Base-by-base conservation (phyloP, 2,888 invertebrate genomes). In the Mactromeris polynyma region DNA sequence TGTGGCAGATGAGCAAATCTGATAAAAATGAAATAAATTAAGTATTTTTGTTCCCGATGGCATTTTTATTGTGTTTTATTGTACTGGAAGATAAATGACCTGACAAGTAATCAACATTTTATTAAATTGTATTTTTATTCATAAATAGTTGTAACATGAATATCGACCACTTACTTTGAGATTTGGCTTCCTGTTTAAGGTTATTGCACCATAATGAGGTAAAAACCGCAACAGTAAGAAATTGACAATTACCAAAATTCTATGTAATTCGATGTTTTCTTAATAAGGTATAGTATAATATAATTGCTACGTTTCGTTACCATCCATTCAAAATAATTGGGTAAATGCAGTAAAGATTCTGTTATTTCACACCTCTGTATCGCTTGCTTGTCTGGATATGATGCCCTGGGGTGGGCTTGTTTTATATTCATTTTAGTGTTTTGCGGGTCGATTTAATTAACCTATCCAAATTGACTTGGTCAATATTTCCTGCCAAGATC, bases 11-110 rank as follows among this genome's bases (percentile, higher is more conserved):
- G 80, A 82, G 78, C 69, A 81, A 58, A 89, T 89, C 26, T 86
- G 86, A 89, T 86, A 46, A 40, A 31, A 46, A 38, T 26, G 83
- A 86, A 84, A 89, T 86, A 51, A 83, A 86, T 79, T 80, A 80
- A 84, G 51, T 89, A 80, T 80, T 78, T 81, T 77, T 81, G 84
- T 84, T 80, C 81, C 80, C 58, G 77, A 79, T 83, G 85, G 78
- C 51, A 78, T 51, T 9, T 31, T 17, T 40, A 36, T 84, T 89
- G 86, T 79, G 79, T 87, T 83, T 58, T 33, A 79, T 54, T 54
- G 31, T 89, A 84, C 46, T 54, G 14, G 36, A 36, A 33, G 31
- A 38, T 42, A 77, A 54, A 84, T 84, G 64, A 77, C 46, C 51
- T 77, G 84, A 46, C 73, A 73, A 11, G n/a, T 36, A 73, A 73